These are phyloP conservation scores for Palloptera scutellata DNA, from an alignment of 2,888 invertebrate genomes.

Conservation along the genomic window DNA sequence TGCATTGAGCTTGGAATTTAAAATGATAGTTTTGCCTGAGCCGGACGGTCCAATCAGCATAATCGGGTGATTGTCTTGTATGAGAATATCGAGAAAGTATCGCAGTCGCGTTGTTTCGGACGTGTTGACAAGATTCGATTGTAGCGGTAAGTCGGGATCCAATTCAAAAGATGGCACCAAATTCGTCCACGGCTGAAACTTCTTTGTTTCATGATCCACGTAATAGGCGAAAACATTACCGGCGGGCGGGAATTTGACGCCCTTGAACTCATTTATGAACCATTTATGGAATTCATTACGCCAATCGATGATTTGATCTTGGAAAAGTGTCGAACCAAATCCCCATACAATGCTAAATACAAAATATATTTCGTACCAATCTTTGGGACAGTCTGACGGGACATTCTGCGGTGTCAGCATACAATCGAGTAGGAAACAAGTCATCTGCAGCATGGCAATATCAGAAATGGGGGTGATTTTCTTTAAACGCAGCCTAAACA, in stretches of 20 bases:
- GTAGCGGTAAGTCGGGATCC: slow-evolving; percentile 86
- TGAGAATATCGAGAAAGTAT: slow-evolving; percentile 87
- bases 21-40: slow-evolving; percentile 91
- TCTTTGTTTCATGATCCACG: slow-evolving; percentile 86
- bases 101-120: slow-evolving; percentile 87
- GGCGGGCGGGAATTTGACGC: slow-evolving; percentile 83
- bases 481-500: slow-evolving; percentile 76
- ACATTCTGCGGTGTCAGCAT: slow-evolving; percentile 82
- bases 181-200: slow-evolving; percentile 87
- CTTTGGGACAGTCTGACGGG: slow-evolving; percentile 89
- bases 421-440: slow-evolving; percentile 86
- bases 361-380: slow-evolving; percentile 92
- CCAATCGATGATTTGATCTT: slow-evolving; percentile 91
- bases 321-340: slow-evolving; percentile 90
- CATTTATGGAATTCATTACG: slow-evolving; percentile 94
- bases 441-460: slow-evolving; percentile 86
- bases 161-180: slow-evolving; percentile 80
- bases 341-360: slow-evolving; percentile 92
- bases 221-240: slow-evolving; percentile 90
- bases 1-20: slow-evolving; percentile 80
- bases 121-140: slow-evolving; percentile 80
- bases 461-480: slow-evolving; percentile 91
- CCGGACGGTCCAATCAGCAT: slow-evolving; percentile 93
- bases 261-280: slow-evolving; percentile 92
- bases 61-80: slow-evolving; percentile 80